Base-by-base conservation (phyloP, 2,113 vertebrate species). In the Leucopsar rothschildi region DNA sequence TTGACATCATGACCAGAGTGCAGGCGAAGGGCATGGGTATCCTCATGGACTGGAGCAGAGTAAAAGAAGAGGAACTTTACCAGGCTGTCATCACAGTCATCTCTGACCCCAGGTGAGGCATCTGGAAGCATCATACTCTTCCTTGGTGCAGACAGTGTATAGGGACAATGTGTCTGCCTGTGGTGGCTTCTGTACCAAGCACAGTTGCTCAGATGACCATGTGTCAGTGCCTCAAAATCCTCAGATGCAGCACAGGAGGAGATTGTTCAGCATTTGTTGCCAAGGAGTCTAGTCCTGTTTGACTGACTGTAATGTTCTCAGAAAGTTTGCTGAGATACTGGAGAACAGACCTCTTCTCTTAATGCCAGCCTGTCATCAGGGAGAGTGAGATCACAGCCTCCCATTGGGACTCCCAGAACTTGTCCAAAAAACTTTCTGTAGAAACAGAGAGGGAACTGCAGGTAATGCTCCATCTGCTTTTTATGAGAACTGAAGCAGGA, bases 1-100 rank as follows among this genome's bases (percentile, higher is more conserved):
- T 97, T 66, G 97, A 98, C 80, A 97, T 97, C 77, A 96, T 98
- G 92, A 97, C 95, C 10, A 96, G 97, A 64, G 92, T 98, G 37
- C 97, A 98, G 69, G 95, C 96, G 0, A 97, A 97, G 88, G 97
- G 97, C 39, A 97, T 97, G 97, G 97, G 97, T 59, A 97, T 97
- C 69, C 96, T 97, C 37, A 92, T 97, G 95, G 96, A 97, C 81
- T 97, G 97, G 97, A 95, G 80, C 60, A 90, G 59, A 15, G 60
- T 95, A 24, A 90, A 92, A 76, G 96, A 97, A 68, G 96, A 97
- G 40, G 93, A 96, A 23, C 92, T 97, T 66, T 95, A 97, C 84
- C 92, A 96, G 53, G 96, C 97, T 11, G 27, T 97, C 1, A 11
- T 70, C 76, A 83, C 65, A 8, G 93, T 97, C 65, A 89, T 93